Base-by-base conservation (phyloP, 1,140 invertebrate genomes). In the Maniola jurtina region DNA sequence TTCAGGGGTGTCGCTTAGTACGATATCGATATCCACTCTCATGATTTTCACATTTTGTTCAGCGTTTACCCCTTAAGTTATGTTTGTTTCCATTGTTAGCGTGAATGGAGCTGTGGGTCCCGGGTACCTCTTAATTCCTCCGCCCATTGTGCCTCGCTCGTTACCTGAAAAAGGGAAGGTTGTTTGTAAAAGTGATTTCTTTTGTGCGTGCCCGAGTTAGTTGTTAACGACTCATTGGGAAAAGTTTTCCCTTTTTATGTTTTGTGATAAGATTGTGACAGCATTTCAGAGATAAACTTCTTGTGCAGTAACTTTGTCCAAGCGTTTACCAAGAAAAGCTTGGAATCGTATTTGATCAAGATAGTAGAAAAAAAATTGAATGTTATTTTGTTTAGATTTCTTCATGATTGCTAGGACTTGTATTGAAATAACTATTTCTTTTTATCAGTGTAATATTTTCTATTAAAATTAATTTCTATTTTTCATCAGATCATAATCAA, bases 31-130 rank as follows among this genome's bases (percentile, higher is more conserved):
- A 55, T 84, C 79, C 57, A 85, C 65, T 83, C 79, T 87, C 87
- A 89, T 89, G 72, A 14, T 71, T 74, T 88, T 88, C 78, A 84
- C 81, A 85, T 89, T 75, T 75, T 81, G 64, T 77, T 61, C 66
- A 68, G 16, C 66, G 55, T 71, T 33, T 35, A 15, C 48, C 35
- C 40, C 71, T 73, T 77, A 85, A 76, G 83, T 84, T 70, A 83
- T 73, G 64, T 83, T 83, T 67, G 80, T 80, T 61, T 83, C 82
- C 62, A 78, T 85, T 73, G 79, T 82, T 52, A 76, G 47, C 0
- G 70, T 73, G 57, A 79, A 81, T 54, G 75, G 73, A 54, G 66
- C 68, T 42, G 67, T 66, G 36, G 67, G 71, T 64, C 72, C 66
- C 56, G 73, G 69, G 66, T 68, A 62, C 59, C 59, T 62, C 16